Conservation (phyloP, 2,797 vertebrate genomes). For the Clarias laeviceps region DNA sequence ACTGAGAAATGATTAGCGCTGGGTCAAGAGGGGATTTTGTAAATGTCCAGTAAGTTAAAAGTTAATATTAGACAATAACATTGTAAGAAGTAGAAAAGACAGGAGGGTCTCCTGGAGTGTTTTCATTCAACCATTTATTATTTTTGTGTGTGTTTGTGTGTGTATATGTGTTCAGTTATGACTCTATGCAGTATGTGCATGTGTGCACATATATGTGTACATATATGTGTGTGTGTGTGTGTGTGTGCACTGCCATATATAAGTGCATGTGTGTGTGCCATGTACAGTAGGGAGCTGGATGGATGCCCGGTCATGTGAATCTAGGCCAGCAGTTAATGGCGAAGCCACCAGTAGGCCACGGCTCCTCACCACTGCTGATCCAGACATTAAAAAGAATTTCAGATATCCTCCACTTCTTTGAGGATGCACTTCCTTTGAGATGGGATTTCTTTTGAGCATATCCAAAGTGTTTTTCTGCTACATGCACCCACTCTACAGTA, state of each 20-base stretch:
- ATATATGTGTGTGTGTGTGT: not conserved
- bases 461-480: constrained; percentile 63
- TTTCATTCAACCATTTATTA: not conserved
- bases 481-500: constrained; percentile 57
- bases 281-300: constrained; percentile 27
- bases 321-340: constrained; percentile 63
- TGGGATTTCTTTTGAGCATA: constrained; percentile 65
- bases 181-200: not conserved
- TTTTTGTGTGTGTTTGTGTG: not conserved
- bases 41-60: constrained; percentile 4
- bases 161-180: not conserved
- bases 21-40: constrained; percentile 2
- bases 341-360: constrained; percentile 56
- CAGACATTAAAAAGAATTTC: constrained; percentile 70
- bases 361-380: constrained; percentile 55
- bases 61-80: not conserved
- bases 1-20: constrained; percentile 1
- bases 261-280: not conserved
- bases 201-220: not conserved
- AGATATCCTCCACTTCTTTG: constrained; percentile 64
- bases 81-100: not conserved
- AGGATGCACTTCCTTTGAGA: constrained; percentile 67
- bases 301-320: constrained; percentile 51
- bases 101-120: constrained; percentile 1
- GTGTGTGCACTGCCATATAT: not conserved